phyloP scores from a whole-genome alignment of 2,113 vertebrate species.

The Acanthisitta chloris region DNA sequence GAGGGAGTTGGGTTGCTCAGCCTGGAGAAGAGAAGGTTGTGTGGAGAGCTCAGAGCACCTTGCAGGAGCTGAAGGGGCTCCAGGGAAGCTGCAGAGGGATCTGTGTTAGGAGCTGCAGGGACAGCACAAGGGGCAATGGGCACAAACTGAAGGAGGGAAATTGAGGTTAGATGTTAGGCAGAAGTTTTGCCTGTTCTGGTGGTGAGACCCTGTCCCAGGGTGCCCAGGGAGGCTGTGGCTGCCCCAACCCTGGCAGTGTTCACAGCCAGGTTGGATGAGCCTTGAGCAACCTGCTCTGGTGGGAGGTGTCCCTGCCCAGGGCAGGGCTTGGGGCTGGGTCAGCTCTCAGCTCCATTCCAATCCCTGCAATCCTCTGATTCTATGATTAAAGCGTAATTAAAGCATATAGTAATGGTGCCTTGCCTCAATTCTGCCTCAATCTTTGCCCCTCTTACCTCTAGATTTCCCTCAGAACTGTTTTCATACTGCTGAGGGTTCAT shows the following conservation, averaged over 20 bases:
- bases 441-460: neutral
- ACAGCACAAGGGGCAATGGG: neutral
- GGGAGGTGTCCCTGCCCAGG: neutral
- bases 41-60: no score
- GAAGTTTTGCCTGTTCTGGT: neutral
- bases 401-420: neutral
- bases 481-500: neutral
- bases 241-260: neutral
- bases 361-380: neutral
- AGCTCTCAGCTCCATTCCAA: neutral
- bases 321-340: neutral
- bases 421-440: neutral
- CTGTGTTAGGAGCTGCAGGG: neutral
- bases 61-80: neutral
- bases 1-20: no score
- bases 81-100: neutral
- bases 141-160: neutral
- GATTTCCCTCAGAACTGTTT: neutral
- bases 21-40: no score
- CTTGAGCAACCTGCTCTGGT: neutral
- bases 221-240: neutral
- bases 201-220: neutral
- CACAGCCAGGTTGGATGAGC: neutral
- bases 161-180: neutral
- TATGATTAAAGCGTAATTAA: neutral